phyloP scores from a whole-genome alignment of 1,140 invertebrate species.

The Nephila pilipes region DNA sequence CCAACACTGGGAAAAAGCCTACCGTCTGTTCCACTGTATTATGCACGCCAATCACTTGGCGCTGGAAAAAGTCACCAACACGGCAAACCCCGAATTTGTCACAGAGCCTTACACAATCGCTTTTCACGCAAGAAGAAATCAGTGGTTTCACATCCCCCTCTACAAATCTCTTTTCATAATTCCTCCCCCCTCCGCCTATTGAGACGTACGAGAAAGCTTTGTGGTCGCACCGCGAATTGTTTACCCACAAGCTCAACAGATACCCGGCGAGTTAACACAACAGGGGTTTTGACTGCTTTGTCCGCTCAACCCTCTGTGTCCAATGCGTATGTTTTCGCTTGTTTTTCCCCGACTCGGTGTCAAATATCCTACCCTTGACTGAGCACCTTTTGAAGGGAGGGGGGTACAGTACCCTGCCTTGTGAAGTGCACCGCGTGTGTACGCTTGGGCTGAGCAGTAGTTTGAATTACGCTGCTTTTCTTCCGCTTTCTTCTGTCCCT shows the following conservation, averaged over 20 bases:
- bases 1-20: conserved; percentile 9
- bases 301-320: conserved; percentile 60
- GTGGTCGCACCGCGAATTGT: conserved; percentile 72
- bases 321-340: conserved; percentile 76
- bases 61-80: conserved; percentile 12
- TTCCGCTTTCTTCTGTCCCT: conserved; percentile 17
- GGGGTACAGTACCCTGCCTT: conserved; percentile 29
- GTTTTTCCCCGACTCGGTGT: conserved; percentile 74
- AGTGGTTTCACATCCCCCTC: conserved; percentile 71
- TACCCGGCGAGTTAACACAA: conserved; percentile 74
- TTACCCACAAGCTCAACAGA: conserved; percentile 75
- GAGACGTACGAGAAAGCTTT: conserved; percentile 70
- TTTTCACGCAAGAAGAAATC: conserved; percentile 70
- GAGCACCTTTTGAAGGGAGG: conserved; percentile 63
- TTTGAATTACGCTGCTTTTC: conserved; percentile 46
- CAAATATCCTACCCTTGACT: conserved; percentile 75
- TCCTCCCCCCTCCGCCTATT: conserved; percentile 29
- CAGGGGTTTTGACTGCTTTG: conserved; percentile 76
- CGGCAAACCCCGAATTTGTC: conserved; percentile 56
- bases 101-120: conserved; percentile 66
- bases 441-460: not conserved
- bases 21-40: conserved; percentile 37
- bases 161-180: conserved; percentile 36
- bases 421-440: conserved; percentile 69
- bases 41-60: conserved; percentile 63